Percentiles rank a stretch among this genome's conserved stretches.
phyloP scores from a whole-genome alignment of 2,797 vertebrate species.

The Diplodus sargus region DNA sequence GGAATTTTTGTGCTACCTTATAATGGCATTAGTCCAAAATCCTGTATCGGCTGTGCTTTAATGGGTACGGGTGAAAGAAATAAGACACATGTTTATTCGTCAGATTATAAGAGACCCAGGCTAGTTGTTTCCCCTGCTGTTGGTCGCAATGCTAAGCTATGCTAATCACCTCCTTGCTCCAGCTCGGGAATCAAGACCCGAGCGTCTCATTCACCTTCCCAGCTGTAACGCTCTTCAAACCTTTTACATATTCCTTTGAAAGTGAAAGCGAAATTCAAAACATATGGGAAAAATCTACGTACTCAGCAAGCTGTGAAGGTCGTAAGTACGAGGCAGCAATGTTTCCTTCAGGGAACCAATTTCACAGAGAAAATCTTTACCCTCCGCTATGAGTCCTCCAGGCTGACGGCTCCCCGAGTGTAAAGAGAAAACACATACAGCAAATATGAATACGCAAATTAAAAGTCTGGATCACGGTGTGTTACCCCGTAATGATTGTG shows the following conservation, averaged over 20 bases:
- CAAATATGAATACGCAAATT: constrained; percentile 55
- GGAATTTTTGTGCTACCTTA: no score
- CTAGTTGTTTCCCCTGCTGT: background rate
- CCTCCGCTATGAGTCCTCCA: constrained; percentile 21
- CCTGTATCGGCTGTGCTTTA: no score
- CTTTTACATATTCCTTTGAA: constrained; percentile 16
- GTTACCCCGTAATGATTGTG: constrained; percentile 9
- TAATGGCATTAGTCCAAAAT: no score
- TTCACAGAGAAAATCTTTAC: constrained; percentile 30
- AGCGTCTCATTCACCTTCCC: background rate
- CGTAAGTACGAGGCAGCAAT: background rate
- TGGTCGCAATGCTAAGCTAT: background rate
- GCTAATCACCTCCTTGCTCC: background rate
- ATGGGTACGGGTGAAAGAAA: background rate
- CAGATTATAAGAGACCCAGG: background rate
- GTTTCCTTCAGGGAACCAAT: constrained; percentile 14
- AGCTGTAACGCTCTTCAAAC: constrained; percentile 2
- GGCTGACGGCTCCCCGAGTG: constrained; percentile 12
- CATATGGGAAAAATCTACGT: constrained; percentile 6
- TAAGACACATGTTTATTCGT: background rate
- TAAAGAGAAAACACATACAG: constrained; percentile 22
- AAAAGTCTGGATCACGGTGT: constrained; percentile 27
- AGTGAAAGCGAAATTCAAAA: constrained; percentile 6
- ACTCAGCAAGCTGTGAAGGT: constrained; percentile 23
- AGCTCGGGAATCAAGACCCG: background rate